Evolutionary conservation across 2,888 invertebrate genomes (phyloP).

Genomic region (Syrphus vitripennis): DNA sequence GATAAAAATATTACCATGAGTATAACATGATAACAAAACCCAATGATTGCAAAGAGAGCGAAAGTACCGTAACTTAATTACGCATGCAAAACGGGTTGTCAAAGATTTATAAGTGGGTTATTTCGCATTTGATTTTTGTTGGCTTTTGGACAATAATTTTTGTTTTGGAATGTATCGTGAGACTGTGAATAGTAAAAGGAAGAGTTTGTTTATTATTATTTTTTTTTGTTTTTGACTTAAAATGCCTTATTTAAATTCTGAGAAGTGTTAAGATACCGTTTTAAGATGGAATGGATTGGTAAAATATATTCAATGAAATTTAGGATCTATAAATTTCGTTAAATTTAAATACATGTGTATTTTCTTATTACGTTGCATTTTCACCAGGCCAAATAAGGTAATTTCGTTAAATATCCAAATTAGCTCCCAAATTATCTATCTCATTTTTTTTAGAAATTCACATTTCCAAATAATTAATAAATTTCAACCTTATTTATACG

Average conservation of each 20-base stretch:
- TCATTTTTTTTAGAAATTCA: no score
- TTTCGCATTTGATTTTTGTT: conserved; percentile 57
- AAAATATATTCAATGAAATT: background rate
- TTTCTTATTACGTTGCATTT: no score
- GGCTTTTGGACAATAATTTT: background rate
- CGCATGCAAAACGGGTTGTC: conserved; percentile 46
- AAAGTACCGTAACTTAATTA: conserved; percentile 66
- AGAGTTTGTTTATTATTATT: conserved; percentile 52
- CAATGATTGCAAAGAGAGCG: conserved; percentile 44
- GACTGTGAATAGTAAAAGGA: conserved; percentile 40
- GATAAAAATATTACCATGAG: background rate
- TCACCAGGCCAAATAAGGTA: no score
- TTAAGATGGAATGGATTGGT: background rate
- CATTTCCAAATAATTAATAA: no score
- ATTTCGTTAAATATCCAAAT: no score
- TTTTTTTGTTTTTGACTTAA: background rate
- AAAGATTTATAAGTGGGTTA: conserved; percentile 58
- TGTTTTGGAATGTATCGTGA: background rate
- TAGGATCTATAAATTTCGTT: background rate
- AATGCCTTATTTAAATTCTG: background rate
- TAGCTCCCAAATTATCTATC: no score
- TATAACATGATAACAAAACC: background rate
- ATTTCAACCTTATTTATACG: no score
- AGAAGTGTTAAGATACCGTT: background rate
- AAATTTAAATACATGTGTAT: no score